These are phyloP conservation scores for Escarpia spicata DNA, from an alignment of 2,888 invertebrate species.

Conservation along the genomic window DNA sequence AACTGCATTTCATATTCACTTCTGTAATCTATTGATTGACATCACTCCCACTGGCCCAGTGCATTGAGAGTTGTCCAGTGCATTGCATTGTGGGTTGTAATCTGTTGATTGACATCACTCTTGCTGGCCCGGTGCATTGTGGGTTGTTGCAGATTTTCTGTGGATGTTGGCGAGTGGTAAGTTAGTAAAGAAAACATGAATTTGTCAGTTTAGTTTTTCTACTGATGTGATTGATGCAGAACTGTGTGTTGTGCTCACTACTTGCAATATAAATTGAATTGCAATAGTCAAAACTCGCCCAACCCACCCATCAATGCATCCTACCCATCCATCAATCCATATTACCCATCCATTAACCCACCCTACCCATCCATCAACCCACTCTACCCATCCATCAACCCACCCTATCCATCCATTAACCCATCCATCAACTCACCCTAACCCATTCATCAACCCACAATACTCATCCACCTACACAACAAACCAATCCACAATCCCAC, in stretches of 20 bases:
- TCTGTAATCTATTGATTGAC: not conserved
- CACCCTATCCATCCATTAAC: not conserved
- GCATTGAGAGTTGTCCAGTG: not conserved
- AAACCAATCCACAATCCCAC: not conserved
- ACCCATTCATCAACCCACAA: not conserved
- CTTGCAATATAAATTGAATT: not conserved
- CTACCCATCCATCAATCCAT: no score
- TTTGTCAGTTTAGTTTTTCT: not conserved
- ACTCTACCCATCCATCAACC: not conserved
- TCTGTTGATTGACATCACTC: not conserved
- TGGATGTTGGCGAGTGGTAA: not conserved
- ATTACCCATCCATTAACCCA: not conserved
- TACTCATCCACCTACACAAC: not conserved
- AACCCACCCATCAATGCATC: no score
- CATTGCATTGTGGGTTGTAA: no score
- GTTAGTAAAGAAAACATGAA: not conserved
- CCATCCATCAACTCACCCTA: not conserved
- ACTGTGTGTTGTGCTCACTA: no score
- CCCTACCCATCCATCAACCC: not conserved
- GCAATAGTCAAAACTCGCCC: not conserved
- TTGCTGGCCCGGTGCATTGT: not conserved
- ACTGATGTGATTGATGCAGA: not conserved
- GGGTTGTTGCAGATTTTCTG: not conserved
- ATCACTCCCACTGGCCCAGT: not conserved
- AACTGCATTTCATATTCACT: not conserved